These are phyloP conservation scores for Rotaria macrura DNA, from an alignment of 2,888 invertebrate genomes.

Conservation along the genomic window DNA sequence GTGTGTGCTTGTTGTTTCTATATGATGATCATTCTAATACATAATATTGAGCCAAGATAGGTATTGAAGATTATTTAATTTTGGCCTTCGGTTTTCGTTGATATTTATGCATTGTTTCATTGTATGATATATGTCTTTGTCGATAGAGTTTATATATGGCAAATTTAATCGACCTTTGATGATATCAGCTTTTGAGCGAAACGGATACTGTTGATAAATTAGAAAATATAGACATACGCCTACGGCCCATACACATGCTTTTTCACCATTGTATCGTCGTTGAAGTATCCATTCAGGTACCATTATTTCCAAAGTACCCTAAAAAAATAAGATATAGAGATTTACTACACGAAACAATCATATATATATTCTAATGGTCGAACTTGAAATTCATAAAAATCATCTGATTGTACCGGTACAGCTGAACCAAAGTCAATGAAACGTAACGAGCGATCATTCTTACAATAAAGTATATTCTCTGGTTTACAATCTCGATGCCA, in stretches of 20 bases:
- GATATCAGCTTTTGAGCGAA: conserved; percentile 5
- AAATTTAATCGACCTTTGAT: neutral
- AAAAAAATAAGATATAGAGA: neutral
- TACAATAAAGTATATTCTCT: conserved; percentile 17
- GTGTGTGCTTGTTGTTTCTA: neutral
- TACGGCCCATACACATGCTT: conserved; percentile 16
- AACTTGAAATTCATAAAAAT: conserved; percentile 18
- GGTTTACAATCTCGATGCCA: conserved; percentile 22
- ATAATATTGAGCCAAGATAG: neutral
- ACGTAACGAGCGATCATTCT: conserved; percentile 17
- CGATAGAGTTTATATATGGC: neutral
- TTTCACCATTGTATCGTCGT: conserved; percentile 12
- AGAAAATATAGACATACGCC: neutral
- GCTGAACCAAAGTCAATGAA: conserved; percentile 17
- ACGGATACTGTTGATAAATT: neutral
- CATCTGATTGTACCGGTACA: neutral
- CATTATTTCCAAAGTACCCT: conserved; percentile 21
- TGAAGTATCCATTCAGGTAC: conserved; percentile 19
- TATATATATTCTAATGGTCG: too few relatives aligned
- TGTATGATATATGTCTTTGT: neutral
- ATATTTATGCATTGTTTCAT: neutral
- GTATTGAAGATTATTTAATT: conserved; percentile 1
- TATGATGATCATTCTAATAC: neutral
- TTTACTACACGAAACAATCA: neutral
- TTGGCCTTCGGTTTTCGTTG: conserved; percentile 8